Percentiles rank a stretch among this genome's conserved stretches.
Conservation (phyloP, 2,113 vertebrate species). For the Telmatochromis sp. region DNA sequence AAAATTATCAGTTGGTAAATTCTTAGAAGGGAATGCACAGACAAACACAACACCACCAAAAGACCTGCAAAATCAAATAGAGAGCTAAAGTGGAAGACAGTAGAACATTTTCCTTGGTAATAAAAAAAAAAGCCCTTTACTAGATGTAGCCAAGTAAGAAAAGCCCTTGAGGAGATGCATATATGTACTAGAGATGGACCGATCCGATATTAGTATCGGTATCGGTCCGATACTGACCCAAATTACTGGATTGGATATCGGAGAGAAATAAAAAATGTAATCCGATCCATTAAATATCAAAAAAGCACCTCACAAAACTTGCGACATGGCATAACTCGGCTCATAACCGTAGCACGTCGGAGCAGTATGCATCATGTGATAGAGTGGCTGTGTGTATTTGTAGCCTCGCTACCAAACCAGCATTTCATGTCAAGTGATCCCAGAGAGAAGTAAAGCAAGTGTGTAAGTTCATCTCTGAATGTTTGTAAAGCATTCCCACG, state of each 20-base stretch:
- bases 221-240: not conserved
- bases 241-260: not conserved
- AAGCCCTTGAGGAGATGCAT: not conserved
- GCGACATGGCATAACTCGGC: rapidly evolving
- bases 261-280: not conserved
- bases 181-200: not conserved
- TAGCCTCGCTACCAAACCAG: rapidly evolving
- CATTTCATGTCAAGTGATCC: not conserved
- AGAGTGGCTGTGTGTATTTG: not conserved
- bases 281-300: not conserved
- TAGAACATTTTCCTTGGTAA: not conserved
- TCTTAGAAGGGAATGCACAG: not conserved
- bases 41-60: not conserved
- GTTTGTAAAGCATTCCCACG: rapidly evolving
- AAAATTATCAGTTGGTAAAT: not conserved
- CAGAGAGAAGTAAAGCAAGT: not conserved
- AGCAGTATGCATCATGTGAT: not conserved
- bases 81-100: not conserved
- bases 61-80: not conserved
- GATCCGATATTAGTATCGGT: not conserved
- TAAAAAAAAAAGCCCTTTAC: not conserved
- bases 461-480: not conserved
- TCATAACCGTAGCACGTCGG: not conserved
- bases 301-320: not conserved
- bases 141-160: not conserved